A percentile compares a stretch with the other conserved stretches of the same genome.
These are phyloP conservation scores for Danionella dracula DNA, from an alignment of 2,797 vertebrate species.

Conservation along the genomic window DNA sequence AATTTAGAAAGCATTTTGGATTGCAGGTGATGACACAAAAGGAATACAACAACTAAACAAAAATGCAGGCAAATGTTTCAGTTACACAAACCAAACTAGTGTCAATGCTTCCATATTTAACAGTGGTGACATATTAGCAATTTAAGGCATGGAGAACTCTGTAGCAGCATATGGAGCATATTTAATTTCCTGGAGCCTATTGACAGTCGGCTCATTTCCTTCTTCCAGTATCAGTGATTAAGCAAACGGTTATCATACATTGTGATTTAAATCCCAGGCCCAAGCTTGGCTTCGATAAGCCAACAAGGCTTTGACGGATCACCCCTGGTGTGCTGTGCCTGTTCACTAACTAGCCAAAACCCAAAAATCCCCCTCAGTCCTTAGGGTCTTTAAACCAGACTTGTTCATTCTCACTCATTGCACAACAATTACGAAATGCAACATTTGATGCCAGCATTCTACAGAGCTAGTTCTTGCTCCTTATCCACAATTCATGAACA, in stretches of 20 bases:
- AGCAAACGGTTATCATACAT: constrained; percentile 35
- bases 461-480: background rate
- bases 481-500: constrained; percentile 11
- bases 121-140: background rate
- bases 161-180: constrained; percentile 32
- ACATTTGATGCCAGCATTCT: background rate
- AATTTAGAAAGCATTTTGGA: background rate
- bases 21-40: background rate
- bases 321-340: background rate
- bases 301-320: background rate
- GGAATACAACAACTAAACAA: too few species aligned
- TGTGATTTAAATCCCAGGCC: constrained; percentile 14
- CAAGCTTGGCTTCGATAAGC: constrained; percentile 16
- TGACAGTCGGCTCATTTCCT: constrained; percentile 46
- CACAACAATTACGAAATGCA: background rate
- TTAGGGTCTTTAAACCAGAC: background rate
- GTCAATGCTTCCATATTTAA: constrained; percentile 17
- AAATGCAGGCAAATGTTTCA: too few species aligned
- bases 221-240: constrained; percentile 41
- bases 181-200: constrained; percentile 57
- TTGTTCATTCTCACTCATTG: background rate
- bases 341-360: background rate
- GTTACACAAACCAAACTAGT: background rate
- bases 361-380: background rate
- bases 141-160: background rate